phyloP scores from a whole-genome alignment of 2,888 invertebrate species.

The Amorpha juglandis region DNA sequence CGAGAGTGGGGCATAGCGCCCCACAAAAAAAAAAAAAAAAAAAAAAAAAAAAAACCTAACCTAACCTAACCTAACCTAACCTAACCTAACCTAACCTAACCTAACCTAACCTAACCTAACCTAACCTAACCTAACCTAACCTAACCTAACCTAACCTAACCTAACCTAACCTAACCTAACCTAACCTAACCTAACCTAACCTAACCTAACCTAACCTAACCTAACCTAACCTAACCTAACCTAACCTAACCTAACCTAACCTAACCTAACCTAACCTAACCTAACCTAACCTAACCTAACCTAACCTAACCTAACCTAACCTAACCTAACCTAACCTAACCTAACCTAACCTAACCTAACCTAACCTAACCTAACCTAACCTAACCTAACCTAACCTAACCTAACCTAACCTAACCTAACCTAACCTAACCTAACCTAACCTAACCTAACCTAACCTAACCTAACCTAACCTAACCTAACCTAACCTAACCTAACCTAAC shows the following conservation, averaged over 20 bases:
- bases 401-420: too few relatives aligned
- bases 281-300: neutral
- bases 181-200: slow-evolving; percentile 1
- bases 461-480: too few relatives aligned
- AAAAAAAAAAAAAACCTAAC: too few relatives aligned
- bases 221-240: neutral
- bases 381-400: too few relatives aligned
- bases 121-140: neutral
- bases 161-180: slow-evolving; percentile 15
- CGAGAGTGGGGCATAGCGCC: too few relatives aligned
- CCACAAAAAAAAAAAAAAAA: too few relatives aligned
- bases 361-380: too few relatives aligned
- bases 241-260: neutral
- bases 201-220: slow-evolving; percentile 1
- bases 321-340: too few relatives aligned
- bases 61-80: slow-evolving; percentile 2
- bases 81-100: slow-evolving; percentile 2
- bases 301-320: too few relatives aligned
- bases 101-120: slow-evolving; percentile 2
- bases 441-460: too few relatives aligned
- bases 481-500: neutral
- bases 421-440: too few relatives aligned
- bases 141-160: slow-evolving; percentile 13
- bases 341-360: too few relatives aligned
- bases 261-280: neutral